Conservation (phyloP, 2,113 vertebrate species). For the Enhydra lutris region DNA sequence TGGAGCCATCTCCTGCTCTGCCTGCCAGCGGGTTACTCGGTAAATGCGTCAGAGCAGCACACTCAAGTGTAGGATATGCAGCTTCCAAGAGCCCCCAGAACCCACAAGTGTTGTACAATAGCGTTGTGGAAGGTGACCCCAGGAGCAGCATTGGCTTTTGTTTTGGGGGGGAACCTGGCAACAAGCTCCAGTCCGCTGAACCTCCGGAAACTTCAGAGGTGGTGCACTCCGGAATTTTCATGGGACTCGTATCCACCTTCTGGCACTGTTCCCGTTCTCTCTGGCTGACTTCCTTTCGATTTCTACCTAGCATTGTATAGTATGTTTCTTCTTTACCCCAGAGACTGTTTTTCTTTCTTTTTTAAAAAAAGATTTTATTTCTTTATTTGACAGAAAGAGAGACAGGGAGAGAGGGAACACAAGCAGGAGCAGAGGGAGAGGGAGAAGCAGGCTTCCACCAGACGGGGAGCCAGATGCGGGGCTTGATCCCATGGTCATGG, state of each 20-base stretch:
- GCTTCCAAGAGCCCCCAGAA: neutral
- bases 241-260: neutral
- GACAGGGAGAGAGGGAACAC: too few relatives aligned
- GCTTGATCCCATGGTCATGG: too few relatives aligned
- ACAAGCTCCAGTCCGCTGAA: neutral
- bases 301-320: neutral
- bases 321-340: neutral
- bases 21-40: neutral
- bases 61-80: neutral
- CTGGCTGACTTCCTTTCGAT: neutral
- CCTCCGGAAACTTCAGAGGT: neutral
- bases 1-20: neutral
- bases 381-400: too few relatives aligned
- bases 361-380: too few relatives aligned
- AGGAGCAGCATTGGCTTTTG: neutral
- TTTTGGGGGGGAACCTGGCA: neutral
- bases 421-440: too few relatives aligned
- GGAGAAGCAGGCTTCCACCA: too few relatives aligned
- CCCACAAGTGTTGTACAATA: neutral
- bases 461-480: too few relatives aligned
- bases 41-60: neutral
- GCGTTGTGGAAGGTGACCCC: neutral
- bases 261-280: neutral
- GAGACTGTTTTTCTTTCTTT: too few relatives aligned
- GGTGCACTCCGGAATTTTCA: neutral